Base-by-base conservation (phyloP, 2,797 vertebrate species). In the Siniperca scherzeri region DNA sequence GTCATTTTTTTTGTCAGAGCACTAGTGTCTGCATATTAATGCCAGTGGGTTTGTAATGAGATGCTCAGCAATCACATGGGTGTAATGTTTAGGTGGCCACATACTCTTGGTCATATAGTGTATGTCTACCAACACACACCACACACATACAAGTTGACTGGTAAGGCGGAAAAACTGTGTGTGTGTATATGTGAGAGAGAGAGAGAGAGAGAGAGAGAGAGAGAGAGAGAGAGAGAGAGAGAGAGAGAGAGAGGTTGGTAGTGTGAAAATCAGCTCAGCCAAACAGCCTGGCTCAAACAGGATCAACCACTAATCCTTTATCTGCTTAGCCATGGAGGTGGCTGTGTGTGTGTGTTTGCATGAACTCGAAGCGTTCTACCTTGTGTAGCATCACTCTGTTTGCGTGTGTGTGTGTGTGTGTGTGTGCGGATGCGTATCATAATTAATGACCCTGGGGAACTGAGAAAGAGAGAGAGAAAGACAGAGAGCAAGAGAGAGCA, bases 241-340 rank as follows among this genome's bases (percentile, higher is more conserved):
- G 36, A 36, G 36, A 36, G 36, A 36, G 36, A 36, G 36, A 36
- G 36, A 70, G 69, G 44, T 64, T 74, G 82, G 50, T 74, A 74
- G 88, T 91, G 91, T 89, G 89, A 94, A 93, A 95, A 91, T 91
- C 82, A 87, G 92, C 85, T 90, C 86, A 94, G 78, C 90, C 84
- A 92, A 90, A 89, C 90, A 91, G 91, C 90, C 82, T 81, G 83
- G 85, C 91, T 93, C 91, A 92, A 94, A 94, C 90, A 89, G 92
- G 93, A 95, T 94, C 94, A 95, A 87, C 87, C 70, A 66, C 86
- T 94, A 93, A 94, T 93, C 93, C 92, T 91, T 93, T 94, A 95
- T 94, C 93, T 94, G 85, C 87, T 92, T 90, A 89, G 90, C 92
- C 83, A 81, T 83, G 89, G 88, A 94, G 89, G 92, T 94, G 91